phyloP scores from a whole-genome alignment of 64 coral and sea anemone genomes.

The Actinia tenebrosa region DNA sequence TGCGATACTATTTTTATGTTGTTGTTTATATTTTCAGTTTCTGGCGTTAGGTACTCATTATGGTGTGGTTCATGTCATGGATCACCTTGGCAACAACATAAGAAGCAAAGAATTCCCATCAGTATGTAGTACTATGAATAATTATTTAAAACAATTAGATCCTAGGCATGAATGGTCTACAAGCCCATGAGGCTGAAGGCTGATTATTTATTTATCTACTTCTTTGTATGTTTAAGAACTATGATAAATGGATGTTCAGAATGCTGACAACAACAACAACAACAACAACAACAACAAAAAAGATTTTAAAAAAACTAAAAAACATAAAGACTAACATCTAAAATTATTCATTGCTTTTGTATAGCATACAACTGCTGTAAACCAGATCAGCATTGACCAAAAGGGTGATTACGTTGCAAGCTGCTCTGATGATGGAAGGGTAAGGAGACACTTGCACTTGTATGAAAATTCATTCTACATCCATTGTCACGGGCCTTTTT shows the following conservation, averaged over 20 bases:
- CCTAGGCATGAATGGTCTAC: no score
- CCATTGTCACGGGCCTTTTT: no score
- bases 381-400: slow-evolving; percentile 93
- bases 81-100: slow-evolving; percentile 91
- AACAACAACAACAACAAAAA: no score
- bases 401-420: slow-evolving; percentile 97
- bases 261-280: neutral
- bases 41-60: slow-evolving; percentile 93
- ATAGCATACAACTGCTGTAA: slow-evolving; percentile 94
- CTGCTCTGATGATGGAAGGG: slow-evolving; percentile 96
- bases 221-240: no score
- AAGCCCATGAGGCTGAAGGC: no score
- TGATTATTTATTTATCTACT: no score
- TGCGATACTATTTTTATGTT: no score
- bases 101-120: slow-evolving; percentile 97
- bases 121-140: slow-evolving; percentile 38
- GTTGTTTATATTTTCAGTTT: slow-evolving; percentile 57
- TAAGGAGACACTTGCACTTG: slow-evolving; percentile 12
- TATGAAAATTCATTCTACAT: no score
- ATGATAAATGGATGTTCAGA: neutral
- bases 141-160: no score
- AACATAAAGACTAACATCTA: neutral
- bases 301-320: neutral
- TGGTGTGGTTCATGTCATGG: slow-evolving; percentile 96
- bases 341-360: neutral